Evolutionary conservation across 2,113 vertebrate genomes (phyloP).

Genomic region (Hippoglossus stenolepis): DNA sequence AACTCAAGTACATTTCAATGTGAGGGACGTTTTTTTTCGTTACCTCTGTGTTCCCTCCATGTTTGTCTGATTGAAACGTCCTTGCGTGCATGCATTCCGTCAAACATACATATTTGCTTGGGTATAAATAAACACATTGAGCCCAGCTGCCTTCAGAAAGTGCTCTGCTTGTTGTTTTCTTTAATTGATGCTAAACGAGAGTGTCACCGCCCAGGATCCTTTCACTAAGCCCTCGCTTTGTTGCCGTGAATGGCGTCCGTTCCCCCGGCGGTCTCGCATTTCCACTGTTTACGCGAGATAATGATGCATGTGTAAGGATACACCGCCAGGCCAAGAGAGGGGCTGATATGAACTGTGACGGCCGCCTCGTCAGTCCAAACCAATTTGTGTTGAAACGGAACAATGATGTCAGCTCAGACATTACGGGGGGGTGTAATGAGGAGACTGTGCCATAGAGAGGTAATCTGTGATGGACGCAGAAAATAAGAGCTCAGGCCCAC

Average conservation of each 20-base stretch:
- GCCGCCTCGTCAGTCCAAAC: slow-evolving; percentile 60
- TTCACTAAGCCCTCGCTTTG: slow-evolving; percentile 65
- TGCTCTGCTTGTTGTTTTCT: slow-evolving; percentile 60
- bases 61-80: slow-evolving; percentile 61
- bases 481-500: slow-evolving; percentile 6
- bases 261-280: slow-evolving; percentile 64
- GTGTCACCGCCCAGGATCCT: slow-evolving; percentile 63
- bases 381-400: slow-evolving; percentile 63
- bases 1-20: slow-evolving; percentile 76
- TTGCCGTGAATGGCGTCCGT: slow-evolving; percentile 58
- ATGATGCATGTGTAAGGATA: slow-evolving; percentile 76
- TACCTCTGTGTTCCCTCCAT: slow-evolving; percentile 29
- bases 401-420: slow-evolving; percentile 55
- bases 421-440: background rate
- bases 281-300: slow-evolving; percentile 78
- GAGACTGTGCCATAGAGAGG: slow-evolving; percentile 26
- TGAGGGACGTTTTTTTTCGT: slow-evolving; percentile 51
- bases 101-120: slow-evolving; percentile 55
- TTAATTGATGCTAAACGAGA: slow-evolving; percentile 69
- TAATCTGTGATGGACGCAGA: slow-evolving; percentile 20
- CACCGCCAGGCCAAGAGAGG: slow-evolving; percentile 59
- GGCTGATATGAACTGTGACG: slow-evolving; percentile 56
- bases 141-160: slow-evolving; percentile 51
- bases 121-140: slow-evolving; percentile 60
- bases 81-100: slow-evolving; percentile 33